Evolutionary conservation across 2,888 invertebrate species (phyloP), one percentile per base, ranked within the genome.

Genomic region (Eristalis tenax): DNA sequence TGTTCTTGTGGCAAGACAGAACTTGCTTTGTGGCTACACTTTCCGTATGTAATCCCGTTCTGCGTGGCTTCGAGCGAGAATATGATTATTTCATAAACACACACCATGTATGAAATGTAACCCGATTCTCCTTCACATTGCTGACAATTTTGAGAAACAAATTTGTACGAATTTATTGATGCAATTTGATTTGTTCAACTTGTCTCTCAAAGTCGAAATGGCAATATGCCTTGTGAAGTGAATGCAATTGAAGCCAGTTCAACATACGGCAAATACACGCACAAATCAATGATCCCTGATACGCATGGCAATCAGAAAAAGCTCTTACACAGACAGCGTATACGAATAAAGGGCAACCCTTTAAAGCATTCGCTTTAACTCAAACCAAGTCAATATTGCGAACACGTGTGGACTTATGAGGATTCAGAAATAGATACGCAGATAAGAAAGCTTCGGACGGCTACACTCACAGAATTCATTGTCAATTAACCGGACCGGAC

Each of bases 351-450:
- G 71, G 50, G 40, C n/a, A n/a, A n/a, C n/a, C n/a, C n/a, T n/a
- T 38, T 79, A 11, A 23, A 50, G 65, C 56, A 28, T 23, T 15
- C 50, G 50, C 18, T 61, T 66, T 38, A 38, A 40, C 71, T 10
- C 71, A 76, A 83, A 75, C 80, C 74, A 65, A 56, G 74, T 50
- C 50, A 66, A 22, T 15, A 76, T 71, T 71, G 50, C 71, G 66
- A 73, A 85, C 84, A 85, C 84, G 84, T 85, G 84, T 73, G 40
- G 68, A 76, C 61, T 76, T 63, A 40, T 76, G 76, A 61, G 73
- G 81, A 38, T 85, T 85, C 81, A 8, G 8, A 75, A 15, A 56
- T 38, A 64, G 15, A 43, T 63, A 68, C 59, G 81, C 64, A 68
- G 71, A 85, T 81, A 80, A 81, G 76, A 85, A 85, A 76, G 76